Base-by-base conservation (phyloP, 2,888 invertebrate genomes). In the Synanthedon vespiformis region DNA sequence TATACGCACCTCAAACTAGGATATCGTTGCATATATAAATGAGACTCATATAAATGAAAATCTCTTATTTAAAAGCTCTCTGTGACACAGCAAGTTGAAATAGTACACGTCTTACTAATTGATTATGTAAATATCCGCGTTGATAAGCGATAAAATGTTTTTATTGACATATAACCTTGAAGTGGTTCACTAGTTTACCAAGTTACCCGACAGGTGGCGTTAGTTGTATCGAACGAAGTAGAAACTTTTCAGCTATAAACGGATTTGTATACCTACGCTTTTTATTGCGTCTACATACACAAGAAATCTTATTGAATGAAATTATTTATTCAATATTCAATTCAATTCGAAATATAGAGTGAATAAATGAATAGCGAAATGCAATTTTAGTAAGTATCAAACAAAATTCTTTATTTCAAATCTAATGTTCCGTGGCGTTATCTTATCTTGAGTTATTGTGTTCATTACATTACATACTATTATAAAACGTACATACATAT, bases 201-300 rank as follows among this genome's bases (percentile, higher is more conserved):
- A 84, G 80, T 84, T 84, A 79, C 54, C 50, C 61, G 57, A 61
- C 62, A 83, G 84, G 82, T 84, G 84, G 82, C 79, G 74, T 54
- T 63, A 68, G 52, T 1, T 0, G 80, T 70, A 53, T 41, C 72
- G 59, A 73, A 61, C 54, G 52, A 58, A 55, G 57, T 53, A 55
- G 54, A 52, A 54, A 40, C 52, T 66, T 71, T 73, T 59, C 58
- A 61, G 61, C 55, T 57, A 22, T 61, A 57, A 34, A 34, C 10
- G 2, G 34, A 34, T 34, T 22, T 34, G 0, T 34, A 10, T 34
- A 10, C 34, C 2, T 34, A 34, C 27, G 27, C 34, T 34, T 34
- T 34, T 34, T 34, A 10, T 34, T 34, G 8, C 2, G 8, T 34
- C 6, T 34, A 1, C 27, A 34, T 8, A 27, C 27, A 8, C 6